Conservation (phyloP, 1,140 invertebrate species). For the Lasaia peninsularis region DNA sequence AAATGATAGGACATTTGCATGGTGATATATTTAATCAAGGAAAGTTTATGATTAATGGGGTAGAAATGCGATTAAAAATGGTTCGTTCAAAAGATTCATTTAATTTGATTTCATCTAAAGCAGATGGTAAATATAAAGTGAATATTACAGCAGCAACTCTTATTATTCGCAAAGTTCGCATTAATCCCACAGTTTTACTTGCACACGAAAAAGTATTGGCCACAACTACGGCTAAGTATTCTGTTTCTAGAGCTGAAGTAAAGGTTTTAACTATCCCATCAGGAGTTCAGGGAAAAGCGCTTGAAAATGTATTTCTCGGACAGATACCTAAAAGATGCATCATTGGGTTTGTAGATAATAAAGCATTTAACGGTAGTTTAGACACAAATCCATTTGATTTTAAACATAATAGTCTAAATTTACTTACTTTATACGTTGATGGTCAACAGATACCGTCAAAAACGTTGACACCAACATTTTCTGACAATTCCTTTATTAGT, state of each 20-base stretch:
- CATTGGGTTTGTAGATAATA: conserved; percentile 52
- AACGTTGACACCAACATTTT: conserved; percentile 25
- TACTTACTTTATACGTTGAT: conserved; percentile 48
- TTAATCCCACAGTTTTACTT: conserved; percentile 47
- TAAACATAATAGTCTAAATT: conserved; percentile 44
- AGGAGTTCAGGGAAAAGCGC: conserved; percentile 39
- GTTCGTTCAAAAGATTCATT: conserved; percentile 47
- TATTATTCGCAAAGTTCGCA: conserved; percentile 43
- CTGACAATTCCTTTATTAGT: conserved; percentile 12
- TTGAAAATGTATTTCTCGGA: conserved; percentile 47
- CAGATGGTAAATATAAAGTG: conserved; percentile 30
- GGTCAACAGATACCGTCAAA: conserved; percentile 34
- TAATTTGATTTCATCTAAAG: conserved; percentile 39
- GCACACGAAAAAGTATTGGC: conserved; percentile 49
- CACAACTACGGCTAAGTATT: conserved; percentile 55
- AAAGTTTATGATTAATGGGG: conserved; percentile 57
- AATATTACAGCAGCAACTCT: conserved; percentile 39
- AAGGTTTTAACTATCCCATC: conserved; percentile 50
- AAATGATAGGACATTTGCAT: conserved; percentile 42
- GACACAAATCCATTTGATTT: conserved; percentile 57
- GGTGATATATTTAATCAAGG: conserved; percentile 55
- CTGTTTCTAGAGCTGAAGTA: conserved; percentile 50
- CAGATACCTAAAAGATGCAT: conserved; percentile 54
- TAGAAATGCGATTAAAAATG: conserved; percentile 51
- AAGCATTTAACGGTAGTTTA: conserved; percentile 51